These are phyloP conservation scores for Anodontia alba DNA, from an alignment of 2,888 invertebrate genomes.

Conservation along the genomic window DNA sequence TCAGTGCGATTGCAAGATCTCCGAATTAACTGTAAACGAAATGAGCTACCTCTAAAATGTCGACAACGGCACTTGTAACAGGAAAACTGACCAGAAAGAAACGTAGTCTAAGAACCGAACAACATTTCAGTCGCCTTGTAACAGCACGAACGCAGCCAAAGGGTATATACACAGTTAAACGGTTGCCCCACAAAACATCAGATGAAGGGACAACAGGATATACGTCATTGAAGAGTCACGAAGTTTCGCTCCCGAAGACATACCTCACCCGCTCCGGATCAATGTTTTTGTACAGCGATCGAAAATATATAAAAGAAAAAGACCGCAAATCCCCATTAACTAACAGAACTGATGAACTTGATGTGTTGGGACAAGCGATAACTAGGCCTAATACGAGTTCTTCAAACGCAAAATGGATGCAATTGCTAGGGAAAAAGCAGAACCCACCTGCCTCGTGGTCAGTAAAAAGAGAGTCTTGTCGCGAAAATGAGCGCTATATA, in stretches of 20 bases:
- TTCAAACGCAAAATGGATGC: conserved; percentile 11
- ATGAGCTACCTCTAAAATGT: neutral
- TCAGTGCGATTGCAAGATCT: too few relatives aligned
- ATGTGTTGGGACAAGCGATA: neutral
- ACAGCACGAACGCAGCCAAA: conserved; percentile 11
- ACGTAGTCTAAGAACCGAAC: conserved; percentile 31
- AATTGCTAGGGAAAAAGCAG: neutral
- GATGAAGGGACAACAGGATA: neutral
- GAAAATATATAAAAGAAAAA: conserved; percentile 30
- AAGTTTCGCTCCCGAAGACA: conserved; percentile 44
- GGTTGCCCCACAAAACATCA: neutral
- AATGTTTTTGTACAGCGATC: conserved; percentile 47
- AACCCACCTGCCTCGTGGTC: neutral
- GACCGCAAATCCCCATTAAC: neutral
- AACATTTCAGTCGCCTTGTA: conserved; percentile 39
- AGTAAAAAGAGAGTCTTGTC: neutral
- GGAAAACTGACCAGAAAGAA: conserved; percentile 25
- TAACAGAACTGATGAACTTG: neutral
- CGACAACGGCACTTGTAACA: conserved; percentile 32
- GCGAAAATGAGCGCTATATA: neutral
- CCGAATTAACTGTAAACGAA: too few relatives aligned
- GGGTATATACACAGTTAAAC: conserved; percentile 18
- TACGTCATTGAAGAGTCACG: neutral
- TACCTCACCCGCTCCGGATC: conserved; percentile 42
- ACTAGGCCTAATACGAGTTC: neutral